phyloP scores from a whole-genome alignment of 2,113 vertebrate species.

The Spilogale gracilis region DNA sequence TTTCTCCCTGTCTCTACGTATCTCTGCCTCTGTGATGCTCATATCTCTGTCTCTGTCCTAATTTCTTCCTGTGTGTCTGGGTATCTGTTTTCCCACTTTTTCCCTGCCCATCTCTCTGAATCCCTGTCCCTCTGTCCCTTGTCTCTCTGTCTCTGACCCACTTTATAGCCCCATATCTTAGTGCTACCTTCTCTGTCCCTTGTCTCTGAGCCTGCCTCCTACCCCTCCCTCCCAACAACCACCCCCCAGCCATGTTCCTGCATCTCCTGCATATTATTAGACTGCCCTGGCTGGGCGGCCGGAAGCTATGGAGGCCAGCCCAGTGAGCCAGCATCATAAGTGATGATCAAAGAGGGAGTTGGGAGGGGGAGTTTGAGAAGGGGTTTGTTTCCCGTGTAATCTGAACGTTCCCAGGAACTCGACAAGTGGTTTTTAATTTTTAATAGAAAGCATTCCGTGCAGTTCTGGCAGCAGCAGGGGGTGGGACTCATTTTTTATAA shows the following conservation, averaged over 20 bases:
- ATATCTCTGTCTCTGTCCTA: background rate
- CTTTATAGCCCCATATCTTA: slow-evolving; percentile 64
- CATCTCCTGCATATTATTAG: slow-evolving; percentile 74
- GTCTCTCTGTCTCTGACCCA: slow-evolving; percentile 19
- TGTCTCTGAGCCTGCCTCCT: background rate
- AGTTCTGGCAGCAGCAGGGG: slow-evolving; percentile 76
- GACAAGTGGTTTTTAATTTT: slow-evolving; percentile 74
- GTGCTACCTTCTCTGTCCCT: slow-evolving; percentile 8
- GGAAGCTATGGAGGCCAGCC: slow-evolving; percentile 79
- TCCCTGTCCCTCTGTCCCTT: background rate
- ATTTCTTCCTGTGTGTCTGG: background rate
- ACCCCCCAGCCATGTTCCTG: background rate
- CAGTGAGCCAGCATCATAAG: slow-evolving; percentile 76
- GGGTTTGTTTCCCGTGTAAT: slow-evolving; percentile 82
- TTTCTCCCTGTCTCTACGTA: background rate
- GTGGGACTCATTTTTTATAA: slow-evolving; percentile 74
- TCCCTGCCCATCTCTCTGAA: background rate
- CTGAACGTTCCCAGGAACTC: slow-evolving; percentile 75
- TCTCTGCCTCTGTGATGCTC: background rate
- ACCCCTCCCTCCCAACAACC: background rate
- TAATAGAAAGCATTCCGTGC: slow-evolving; percentile 72
- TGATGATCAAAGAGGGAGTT: slow-evolving; percentile 80
- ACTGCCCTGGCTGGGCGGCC: slow-evolving; percentile 43
- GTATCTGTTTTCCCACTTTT: background rate
- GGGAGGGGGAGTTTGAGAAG: slow-evolving; percentile 60